Conservation (phyloP, 2,888 invertebrate species). For the Hirtodrosophila duncani region DNA sequence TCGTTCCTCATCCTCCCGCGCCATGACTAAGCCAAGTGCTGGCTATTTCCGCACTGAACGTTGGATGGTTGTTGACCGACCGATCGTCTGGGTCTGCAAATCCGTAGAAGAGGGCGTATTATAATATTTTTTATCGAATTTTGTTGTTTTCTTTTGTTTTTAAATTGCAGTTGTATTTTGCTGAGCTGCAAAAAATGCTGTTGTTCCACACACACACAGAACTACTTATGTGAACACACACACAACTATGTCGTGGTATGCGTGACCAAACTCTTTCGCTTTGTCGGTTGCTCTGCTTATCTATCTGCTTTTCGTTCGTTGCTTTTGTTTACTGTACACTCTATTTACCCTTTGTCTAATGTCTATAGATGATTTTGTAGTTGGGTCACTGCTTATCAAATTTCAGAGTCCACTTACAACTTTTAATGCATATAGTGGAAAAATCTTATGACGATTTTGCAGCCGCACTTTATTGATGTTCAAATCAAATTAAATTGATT, state of each 20-base stretch:
- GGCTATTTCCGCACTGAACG: conserved; percentile 30
- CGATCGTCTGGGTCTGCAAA: no score
- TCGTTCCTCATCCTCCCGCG: conserved; percentile 55
- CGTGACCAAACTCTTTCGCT: conserved; percentile 58
- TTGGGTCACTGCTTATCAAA: conserved; percentile 40
- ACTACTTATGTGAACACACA: neutral
- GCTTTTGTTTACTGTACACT: conserved; percentile 52
- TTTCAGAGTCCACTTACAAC: conserved; percentile 47
- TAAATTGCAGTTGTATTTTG: conserved; percentile 12
- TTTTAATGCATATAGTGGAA: conserved; percentile 11
- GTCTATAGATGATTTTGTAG: conserved; percentile 25
- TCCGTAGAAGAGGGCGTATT: conserved; percentile 38
- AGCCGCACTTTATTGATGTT: conserved; percentile 47
- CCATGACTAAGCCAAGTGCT: conserved; percentile 39
- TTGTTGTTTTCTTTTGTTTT: conserved; percentile 17
- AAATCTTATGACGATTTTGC: conserved; percentile 10
- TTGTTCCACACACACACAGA: conserved; percentile 19
- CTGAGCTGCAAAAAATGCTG: conserved; percentile 45
- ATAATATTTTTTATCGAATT: conserved; percentile 30
- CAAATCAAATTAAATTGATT: conserved; percentile 58
- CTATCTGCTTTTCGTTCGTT: conserved; percentile 44
- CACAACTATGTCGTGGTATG: neutral
- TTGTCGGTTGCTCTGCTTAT: conserved; percentile 53
- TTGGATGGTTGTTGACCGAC: conserved; percentile 5
- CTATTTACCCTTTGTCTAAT: conserved; percentile 54